A percentile compares a stretch with the other conserved stretches of the same genome.
Conservation (phyloP, 2,797 vertebrate genomes). For the Notolabrus celidotus region DNA sequence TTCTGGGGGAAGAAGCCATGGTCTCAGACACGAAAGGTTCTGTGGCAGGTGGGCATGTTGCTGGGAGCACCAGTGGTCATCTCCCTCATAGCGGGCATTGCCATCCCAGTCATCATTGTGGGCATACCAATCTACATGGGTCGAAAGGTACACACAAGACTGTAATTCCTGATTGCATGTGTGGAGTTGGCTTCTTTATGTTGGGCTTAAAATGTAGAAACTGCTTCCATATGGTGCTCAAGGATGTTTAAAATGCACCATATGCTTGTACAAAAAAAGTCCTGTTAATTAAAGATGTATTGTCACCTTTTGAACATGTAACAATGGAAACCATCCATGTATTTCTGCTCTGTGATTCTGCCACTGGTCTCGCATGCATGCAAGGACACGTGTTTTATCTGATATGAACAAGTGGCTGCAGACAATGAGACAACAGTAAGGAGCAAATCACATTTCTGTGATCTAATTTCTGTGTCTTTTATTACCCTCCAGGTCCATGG, state of each 20-base stretch:
- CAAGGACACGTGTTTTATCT: constrained; percentile 5
- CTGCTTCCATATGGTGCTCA: too few relatives aligned
- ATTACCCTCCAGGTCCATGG: constrained; percentile 86
- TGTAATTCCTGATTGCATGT: too few relatives aligned
- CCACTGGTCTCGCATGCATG: constrained; percentile 14
- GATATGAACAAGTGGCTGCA: constrained; percentile 20
- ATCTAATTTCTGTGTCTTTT: constrained; percentile 48
- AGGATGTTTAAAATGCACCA: too few relatives aligned
- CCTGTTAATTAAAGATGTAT: too few relatives aligned
- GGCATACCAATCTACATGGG: constrained; percentile 93
- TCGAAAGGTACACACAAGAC: constrained; percentile 85
- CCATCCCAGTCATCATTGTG: constrained; percentile 91
- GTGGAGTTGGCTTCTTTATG: too few relatives aligned
- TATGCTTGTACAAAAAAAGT: too few relatives aligned
- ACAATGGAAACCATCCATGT: too few relatives aligned
- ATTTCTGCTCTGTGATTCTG: constrained; percentile 5
- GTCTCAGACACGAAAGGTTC: constrained; percentile 90
- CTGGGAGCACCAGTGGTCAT: constrained; percentile 92
- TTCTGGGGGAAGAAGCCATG: constrained; percentile 95
- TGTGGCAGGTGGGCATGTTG: constrained; percentile 94
- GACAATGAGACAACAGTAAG: constrained; percentile 27
- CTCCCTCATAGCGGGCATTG: constrained; percentile 90
- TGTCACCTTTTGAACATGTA: too few relatives aligned
- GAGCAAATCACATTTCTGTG: constrained; percentile 26
- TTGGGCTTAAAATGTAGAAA: too few relatives aligned